These are phyloP conservation scores for Vidua macroura DNA, from an alignment of 2,113 vertebrate genomes.

Conservation along the genomic window DNA sequence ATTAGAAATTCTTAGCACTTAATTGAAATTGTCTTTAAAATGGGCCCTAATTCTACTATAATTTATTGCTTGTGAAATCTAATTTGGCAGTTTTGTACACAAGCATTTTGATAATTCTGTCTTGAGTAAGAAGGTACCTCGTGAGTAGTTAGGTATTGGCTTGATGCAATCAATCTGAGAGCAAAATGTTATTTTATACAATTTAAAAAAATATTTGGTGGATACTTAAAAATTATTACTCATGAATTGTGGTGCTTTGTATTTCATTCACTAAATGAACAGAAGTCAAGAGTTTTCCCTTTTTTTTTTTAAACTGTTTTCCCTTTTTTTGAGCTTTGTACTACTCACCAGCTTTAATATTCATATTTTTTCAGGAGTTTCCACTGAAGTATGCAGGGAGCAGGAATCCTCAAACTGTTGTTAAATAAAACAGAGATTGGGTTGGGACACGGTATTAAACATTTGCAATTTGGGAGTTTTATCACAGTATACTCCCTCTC, in stretches of 20 bases:
- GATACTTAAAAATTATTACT: neutral
- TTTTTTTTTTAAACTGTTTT: neutral
- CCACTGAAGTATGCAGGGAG: neutral
- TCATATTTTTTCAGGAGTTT: neutral
- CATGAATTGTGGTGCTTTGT: neutral
- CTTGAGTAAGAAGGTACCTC: neutral
- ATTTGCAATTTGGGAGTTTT: neutral
- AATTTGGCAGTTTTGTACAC: neutral
- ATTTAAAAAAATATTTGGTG: neutral
- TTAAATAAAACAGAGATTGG: neutral
- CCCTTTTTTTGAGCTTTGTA: neutral
- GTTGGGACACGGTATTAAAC: neutral
- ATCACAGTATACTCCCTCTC: neutral
- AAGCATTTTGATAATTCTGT: neutral
- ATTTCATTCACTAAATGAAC: neutral
- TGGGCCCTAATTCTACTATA: neutral
- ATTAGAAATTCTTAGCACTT: neutral
- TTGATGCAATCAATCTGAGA: neutral
- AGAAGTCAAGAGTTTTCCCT: neutral
- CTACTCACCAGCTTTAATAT: neutral
- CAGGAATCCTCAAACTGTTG: neutral
- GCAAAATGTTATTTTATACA: neutral
- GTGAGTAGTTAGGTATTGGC: neutral
- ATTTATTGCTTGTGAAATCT: neutral
- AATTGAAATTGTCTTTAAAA: slow-evolving; percentile 11